Percentiles rank a stretch among this genome's conserved stretches.
These are phyloP conservation scores for Heliconius cydno DNA, from an alignment of 2,888 invertebrate genomes.

Conservation along the genomic window DNA sequence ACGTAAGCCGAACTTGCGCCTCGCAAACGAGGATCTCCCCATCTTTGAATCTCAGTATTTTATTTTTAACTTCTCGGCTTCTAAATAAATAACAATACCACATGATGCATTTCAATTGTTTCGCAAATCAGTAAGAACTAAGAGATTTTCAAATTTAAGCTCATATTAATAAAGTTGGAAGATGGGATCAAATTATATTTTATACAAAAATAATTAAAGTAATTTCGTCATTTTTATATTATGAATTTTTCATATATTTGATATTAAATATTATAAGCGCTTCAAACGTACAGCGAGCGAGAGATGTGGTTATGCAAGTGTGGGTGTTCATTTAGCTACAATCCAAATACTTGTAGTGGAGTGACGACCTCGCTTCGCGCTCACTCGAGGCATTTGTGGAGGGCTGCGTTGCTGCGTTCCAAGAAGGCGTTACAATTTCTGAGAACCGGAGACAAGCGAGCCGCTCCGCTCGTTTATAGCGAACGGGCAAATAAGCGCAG, in stretches of 20 bases:
- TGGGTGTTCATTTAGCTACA: conserved; percentile 62
- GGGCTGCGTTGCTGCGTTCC: conserved; percentile 77
- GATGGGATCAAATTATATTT: too few relatives aligned
- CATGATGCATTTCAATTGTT: not conserved
- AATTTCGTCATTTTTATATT: conserved; percentile 5
- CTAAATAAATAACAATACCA: conserved; percentile 9
- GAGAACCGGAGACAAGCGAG: conserved; percentile 80
- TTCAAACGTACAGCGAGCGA: conserved; percentile 34
- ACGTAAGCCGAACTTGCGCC: conserved; percentile 68
- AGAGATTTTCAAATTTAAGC: not conserved
- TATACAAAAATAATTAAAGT: not conserved
- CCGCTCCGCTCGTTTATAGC: conserved; percentile 71
- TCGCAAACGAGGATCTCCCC: conserved; percentile 79
- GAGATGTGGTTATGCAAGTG: conserved; percentile 58
- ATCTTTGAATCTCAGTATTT: conserved; percentile 41
- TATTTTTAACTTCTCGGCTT: conserved; percentile 21
- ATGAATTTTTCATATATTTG: conserved; percentile 2
- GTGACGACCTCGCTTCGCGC: conserved; percentile 78
- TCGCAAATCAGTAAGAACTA: not conserved
- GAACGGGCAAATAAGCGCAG: conserved; percentile 73
- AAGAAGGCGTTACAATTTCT: conserved; percentile 83
- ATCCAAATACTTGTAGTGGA: conserved; percentile 62
- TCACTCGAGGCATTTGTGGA: conserved; percentile 72
- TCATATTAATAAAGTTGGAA: not conserved
- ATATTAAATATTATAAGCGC: not conserved